Base-by-base conservation (phyloP, 2,113 vertebrate genomes). In the Porphyrio hochstetteri region DNA sequence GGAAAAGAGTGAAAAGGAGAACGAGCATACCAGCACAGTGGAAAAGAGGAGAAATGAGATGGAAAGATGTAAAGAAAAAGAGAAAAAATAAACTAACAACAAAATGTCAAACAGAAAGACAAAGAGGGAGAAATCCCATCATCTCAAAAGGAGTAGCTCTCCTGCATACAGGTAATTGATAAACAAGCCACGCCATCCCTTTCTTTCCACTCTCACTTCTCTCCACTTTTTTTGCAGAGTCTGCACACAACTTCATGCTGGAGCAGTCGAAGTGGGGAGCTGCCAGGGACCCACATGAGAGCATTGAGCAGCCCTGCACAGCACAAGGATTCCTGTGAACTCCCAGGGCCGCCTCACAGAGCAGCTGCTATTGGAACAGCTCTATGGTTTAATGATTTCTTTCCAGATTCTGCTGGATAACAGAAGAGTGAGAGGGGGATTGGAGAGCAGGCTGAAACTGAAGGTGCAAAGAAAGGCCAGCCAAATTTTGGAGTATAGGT, bases 401-500 rank as follows among this genome's bases (percentile, higher is more conserved):
- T 94, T 96, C 96, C 94, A 97, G 95, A 96, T 93, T 89, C 83
- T 92, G 89, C 82, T 95, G 92, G 76, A 92, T 92, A 94, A 87
- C 79, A 77, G 53, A 83, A 74, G 78, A 94, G 33, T 44, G 53
- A 76, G 78, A 57, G 25, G 57, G 77, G 82, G 56, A 59, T 78
- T 92, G 91, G 74, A 57, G 2, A 1, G 57, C 40, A 95, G 83
- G 40, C 35, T 92, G 84, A 91, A 88, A 55, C 50, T 86, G 81
- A 91, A 96, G 93, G 96, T 96, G 96, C 96, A 97, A 94, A 85
- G 48, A 96, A 90, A 96, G 97, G 96, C 59, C 97, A 97, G 97
- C 97, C 97, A 97, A 97, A 71, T 87, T 77, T 89, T 90, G 75
- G 35, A 80, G 71, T 89, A 81, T 68, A 82, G 67, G 42, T 78